phyloP scores from a whole-genome alignment of 2,797 vertebrate genomes.

The Onychomys leucogaster region DNA sequence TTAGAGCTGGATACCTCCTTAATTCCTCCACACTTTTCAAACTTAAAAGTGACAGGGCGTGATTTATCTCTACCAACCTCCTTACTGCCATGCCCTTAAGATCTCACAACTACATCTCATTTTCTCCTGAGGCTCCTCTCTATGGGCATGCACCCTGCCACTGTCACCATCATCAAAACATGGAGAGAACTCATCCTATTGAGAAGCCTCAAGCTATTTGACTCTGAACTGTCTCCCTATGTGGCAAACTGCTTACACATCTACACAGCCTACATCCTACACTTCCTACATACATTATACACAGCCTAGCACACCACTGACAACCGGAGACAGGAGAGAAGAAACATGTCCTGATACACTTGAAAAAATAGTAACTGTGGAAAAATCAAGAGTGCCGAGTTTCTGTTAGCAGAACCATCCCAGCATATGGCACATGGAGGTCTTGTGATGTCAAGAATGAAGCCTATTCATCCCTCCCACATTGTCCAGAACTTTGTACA shows the following conservation, averaged over 20 bases:
- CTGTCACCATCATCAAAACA: background rate
- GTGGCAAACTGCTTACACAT: background rate
- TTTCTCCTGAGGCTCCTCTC: background rate
- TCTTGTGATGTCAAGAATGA: background rate
- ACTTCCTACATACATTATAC: background rate
- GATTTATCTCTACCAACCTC: background rate
- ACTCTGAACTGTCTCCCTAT: background rate
- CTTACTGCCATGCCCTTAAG: background rate
- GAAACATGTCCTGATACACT: background rate
- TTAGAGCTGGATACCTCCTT: background rate
- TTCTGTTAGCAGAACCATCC: background rate
- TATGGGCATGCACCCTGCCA: too few species aligned
- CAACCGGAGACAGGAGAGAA: background rate
- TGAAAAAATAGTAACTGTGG: background rate
- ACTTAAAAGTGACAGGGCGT: background rate
- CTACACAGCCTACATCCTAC: background rate
- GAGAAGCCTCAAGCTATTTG: background rate
- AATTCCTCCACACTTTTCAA: background rate
- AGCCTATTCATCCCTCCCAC: background rate
- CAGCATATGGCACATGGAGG: background rate
- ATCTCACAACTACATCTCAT: background rate
- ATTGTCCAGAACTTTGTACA: background rate
- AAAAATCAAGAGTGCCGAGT: background rate
- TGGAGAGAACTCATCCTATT: background rate
- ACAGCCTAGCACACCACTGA: background rate